Evolutionary conservation across 2,113 vertebrate genomes (phyloP), one percentile per base, ranked within the genome.

Genomic region (Scopus umbretta): DNA sequence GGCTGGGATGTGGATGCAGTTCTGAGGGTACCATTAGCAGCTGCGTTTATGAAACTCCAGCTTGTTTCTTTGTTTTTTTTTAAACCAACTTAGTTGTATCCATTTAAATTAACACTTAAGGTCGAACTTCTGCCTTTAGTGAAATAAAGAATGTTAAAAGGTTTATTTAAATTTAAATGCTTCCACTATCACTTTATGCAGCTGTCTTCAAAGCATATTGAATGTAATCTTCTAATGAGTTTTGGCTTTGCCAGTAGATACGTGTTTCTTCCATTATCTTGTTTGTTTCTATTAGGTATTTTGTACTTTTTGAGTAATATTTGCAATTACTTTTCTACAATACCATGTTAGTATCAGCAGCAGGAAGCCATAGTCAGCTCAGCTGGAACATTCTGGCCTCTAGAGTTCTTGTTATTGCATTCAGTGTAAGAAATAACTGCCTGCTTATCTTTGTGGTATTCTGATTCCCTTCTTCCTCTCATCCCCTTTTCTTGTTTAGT

Each of bases 311-410:
- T 82, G 72, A 88, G 56, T 87, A 93, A 88, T 96, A 94, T 72
- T 92, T 90, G 67, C 62, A 74, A 68, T 93, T 96, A 65, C 67
- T 94, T 92, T 88, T 59, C 74, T 83, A 38, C 79, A 71, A 26
- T 79, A 23, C 62, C n/a, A 8, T 15, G 70, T 93, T 96, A 86
- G 86, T 65, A 95, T 72, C 56, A 86, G 83, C 96, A 92, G 95
- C 91, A 92, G 93, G 93, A 95, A 82, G 63, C 91, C 43, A 36
- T 47, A 56, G 85, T 80, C 93, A 88, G 91, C 91, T 94, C 90
- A 86, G 91, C 79, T 96, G 95, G 95, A 97, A 68, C 11, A 8
- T 86, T 83, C 53, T 96, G 84, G 93, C 72, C 75, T 94, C 80
- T 63, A 26, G 68, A 94, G 56, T 85, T 94, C 20, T 83, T 88